Conservation (phyloP, 2,113 vertebrate species). For the Dromaius novaehollandiae region DNA sequence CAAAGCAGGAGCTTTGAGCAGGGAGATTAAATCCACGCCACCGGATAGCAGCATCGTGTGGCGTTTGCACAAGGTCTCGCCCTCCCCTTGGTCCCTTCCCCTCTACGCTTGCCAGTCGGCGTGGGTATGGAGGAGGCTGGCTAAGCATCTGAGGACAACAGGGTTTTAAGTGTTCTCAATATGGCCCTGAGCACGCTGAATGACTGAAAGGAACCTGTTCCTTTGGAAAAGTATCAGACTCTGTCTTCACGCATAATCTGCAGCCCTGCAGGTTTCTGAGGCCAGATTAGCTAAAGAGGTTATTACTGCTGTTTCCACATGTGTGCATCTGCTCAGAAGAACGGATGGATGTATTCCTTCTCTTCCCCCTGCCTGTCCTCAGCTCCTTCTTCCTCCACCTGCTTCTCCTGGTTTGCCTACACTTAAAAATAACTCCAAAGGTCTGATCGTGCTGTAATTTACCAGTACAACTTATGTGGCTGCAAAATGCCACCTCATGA, state of each 20-base stretch:
- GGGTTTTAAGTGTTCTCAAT: background rate
- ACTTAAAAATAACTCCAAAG: background rate
- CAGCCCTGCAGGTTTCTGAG: background rate
- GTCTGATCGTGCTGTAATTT: background rate
- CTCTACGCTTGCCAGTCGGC: accelerated
- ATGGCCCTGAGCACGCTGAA: background rate
- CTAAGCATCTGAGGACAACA: background rate
- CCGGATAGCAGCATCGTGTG: background rate
- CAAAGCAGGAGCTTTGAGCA: too few relatives aligned
- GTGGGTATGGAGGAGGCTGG: background rate
- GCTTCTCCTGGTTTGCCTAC: background rate
- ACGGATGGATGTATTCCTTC: background rate
- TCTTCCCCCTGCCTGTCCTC: accelerated
- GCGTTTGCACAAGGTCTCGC: background rate
- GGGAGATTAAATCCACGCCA: constrained; percentile 47
- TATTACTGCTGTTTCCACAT: background rate
- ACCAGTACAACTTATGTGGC: background rate
- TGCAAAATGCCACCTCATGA: background rate
- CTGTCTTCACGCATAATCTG: background rate
- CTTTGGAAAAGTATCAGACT: background rate
- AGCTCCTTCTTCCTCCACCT: background rate
- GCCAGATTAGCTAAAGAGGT: background rate
- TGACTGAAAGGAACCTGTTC: background rate
- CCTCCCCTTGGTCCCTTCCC: background rate
- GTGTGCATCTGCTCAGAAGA: background rate